phyloP scores from a whole-genome alignment of 2,888 invertebrate genomes.

The Parnassius smintheus region DNA sequence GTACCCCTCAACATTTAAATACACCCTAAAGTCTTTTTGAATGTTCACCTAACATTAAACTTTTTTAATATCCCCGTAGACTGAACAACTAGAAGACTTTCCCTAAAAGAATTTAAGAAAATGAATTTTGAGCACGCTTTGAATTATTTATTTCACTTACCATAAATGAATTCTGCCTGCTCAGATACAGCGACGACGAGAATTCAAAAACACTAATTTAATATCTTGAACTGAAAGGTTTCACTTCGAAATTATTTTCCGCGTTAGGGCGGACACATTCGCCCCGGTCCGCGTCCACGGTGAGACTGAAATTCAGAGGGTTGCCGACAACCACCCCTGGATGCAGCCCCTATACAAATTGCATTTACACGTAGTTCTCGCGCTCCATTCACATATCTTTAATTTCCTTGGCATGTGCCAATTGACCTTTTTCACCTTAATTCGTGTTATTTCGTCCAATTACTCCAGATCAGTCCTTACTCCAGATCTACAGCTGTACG shows the following conservation, averaged over 20 bases:
- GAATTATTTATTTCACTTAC: constrained; percentile 1
- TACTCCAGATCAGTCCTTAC: constrained; percentile 22
- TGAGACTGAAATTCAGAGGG: constrained; percentile 26
- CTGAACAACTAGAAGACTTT: background rate
- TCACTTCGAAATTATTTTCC: constrained; percentile 2
- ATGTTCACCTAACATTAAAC: constrained; percentile 17
- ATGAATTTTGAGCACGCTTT: background rate
- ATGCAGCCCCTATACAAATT: constrained; percentile 18
- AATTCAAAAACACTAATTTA: constrained; percentile 7
- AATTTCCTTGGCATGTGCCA: constrained; percentile 15
- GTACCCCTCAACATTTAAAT: constrained; percentile 19
- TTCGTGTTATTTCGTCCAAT: constrained; percentile 26
- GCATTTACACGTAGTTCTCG: constrained; percentile 9
- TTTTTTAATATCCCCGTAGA: constrained; percentile 10
- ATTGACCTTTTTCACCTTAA: constrained; percentile 25
- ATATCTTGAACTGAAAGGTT: constrained; percentile 8
- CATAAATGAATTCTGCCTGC: background rate
- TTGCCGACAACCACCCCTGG: constrained; percentile 21
- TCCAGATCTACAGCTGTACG: constrained; percentile 1
- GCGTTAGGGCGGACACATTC: constrained; percentile 1
- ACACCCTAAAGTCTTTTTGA: constrained; percentile 10
- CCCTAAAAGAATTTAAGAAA: background rate
- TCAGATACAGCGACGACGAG: background rate
- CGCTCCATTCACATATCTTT: constrained; percentile 16
- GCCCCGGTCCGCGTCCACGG: constrained; percentile 9